Evolutionary conservation across 2,797 vertebrate species (phyloP), one percentile per base, ranked within the genome.

Genomic region (Typhlichthys eigenmanni): DNA sequence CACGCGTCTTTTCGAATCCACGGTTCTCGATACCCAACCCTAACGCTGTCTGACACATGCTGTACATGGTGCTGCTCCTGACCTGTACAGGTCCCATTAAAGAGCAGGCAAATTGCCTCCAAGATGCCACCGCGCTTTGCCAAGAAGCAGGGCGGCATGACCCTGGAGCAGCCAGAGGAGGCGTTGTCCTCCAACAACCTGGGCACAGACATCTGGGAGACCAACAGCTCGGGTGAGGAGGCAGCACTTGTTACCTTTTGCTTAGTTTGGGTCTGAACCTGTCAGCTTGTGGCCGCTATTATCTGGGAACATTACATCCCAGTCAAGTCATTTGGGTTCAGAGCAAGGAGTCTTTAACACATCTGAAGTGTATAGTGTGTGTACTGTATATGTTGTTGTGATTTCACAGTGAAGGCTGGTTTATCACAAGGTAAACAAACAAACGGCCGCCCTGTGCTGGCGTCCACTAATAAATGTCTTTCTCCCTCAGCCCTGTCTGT

Each of bases 141-240:
- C 0, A 99, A 99, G 88, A 99, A 98, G 76, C 97, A 98, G 76
- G 94, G 91, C 69, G 89, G 81, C 76, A 85, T 99, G 75, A 93
- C 93, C 66, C 85, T 98, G 17, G 97, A 98, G 60, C 97, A 96
- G 51, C 83, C 92, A 0, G 96, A 98, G 0, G 93, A 96, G 5
- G 69, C 90, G 0, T 91, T 95, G 49, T 93, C 96, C 1, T 89
- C 95, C 24, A 96, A 90, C 84, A 96, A 93, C 84, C 84, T 98
- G 66, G 97, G 97, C 72, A 99, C 96, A 0, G 97, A 99, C 88
- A 98, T 99, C 82, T 99, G 98, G 97, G 98, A 99, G 89, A 97
- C 89, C 55, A 96, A 93, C 87, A 95, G 95, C 80, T 93, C 95
- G 72, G 95, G 98, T 99, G 68, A 45, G 66, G 2, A 16, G 49